A percentile compares a stretch with the other conserved stretches of the same genome.
These are phyloP conservation scores for Saxidomus purpurata DNA, from an alignment of 1,140 invertebrate genomes.

Conservation along the genomic window DNA sequence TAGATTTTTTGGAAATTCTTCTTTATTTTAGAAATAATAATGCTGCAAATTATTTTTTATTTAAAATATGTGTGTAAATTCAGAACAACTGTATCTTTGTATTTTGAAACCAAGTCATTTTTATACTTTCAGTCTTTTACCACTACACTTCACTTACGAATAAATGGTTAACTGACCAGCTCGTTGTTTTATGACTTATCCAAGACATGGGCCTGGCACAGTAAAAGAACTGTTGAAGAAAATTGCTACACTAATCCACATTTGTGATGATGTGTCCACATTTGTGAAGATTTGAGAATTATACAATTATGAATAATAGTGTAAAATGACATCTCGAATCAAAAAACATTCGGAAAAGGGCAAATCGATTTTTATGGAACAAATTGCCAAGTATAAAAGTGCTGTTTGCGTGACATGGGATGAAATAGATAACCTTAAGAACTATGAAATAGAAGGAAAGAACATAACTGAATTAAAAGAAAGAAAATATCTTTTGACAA, in stretches of 20 bases:
- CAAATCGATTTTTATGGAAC: conserved; percentile 5
- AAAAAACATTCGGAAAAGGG: conserved; percentile 4
- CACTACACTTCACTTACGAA: not conserved
- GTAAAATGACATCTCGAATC: conserved; percentile 6
- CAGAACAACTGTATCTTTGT: conserved; percentile 6
- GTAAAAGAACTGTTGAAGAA: conserved; percentile 11
- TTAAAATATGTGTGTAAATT: conserved; percentile 1
- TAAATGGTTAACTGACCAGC: conserved; percentile 5
- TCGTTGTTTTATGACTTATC: conserved; percentile 12
- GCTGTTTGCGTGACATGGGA: conserved; percentile 7
- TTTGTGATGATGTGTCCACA: conserved; percentile 10
- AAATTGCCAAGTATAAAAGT: conserved; percentile 4
- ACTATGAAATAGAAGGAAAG: conserved; percentile 11
- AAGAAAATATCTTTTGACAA: conserved; percentile 7
- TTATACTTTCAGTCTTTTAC: conserved; percentile 12
- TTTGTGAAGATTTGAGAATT: conserved; percentile 12
- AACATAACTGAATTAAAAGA: conserved; percentile 8
- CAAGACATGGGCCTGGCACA: conserved; percentile 6
- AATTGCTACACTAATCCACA: conserved; percentile 4
- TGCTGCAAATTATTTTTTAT: not conserved
- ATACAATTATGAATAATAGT: conserved; percentile 9
- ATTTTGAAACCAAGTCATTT: conserved; percentile 12
- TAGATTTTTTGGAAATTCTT: conserved; percentile 13
- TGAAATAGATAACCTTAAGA: conserved; percentile 6
- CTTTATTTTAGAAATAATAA: conserved; percentile 8